Evolutionary conservation across 2,888 invertebrate genomes (phyloP), one percentile per base, ranked within the genome.

Genomic region (Xylophagus ater): DNA sequence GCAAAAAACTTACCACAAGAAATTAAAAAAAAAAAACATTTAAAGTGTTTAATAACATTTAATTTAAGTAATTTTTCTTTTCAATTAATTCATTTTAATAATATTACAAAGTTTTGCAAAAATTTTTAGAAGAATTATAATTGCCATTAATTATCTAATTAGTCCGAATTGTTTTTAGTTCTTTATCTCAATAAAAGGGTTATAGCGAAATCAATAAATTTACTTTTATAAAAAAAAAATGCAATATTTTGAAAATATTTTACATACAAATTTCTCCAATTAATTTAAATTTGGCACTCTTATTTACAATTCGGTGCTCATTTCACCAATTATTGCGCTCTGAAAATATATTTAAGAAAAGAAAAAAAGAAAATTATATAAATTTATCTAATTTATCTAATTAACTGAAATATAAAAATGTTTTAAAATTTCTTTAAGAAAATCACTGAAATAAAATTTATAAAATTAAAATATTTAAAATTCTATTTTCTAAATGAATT

Each of bases 261-360:
- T 33, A 33, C 33, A 23, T 33, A 33, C 14, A 19, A 8, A 13
- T 20, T 20, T 33, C 19, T 19, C n/a, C 17, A 17, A n/a, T 18
- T 25, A 28, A 28, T 33, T 10, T 19, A 35, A 21, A 31, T 23
- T 31, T 37, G 30, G 37, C 31, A 31, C 37, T 37, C 37, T 17
- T 30, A 41, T 53, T 69, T 58, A 76, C 56, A 78, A 71, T 63
- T 78, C 78, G 47, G 78, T 78, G 62, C 78, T 78, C 78, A 78
- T 78, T 67, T 78, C 78, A 43, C 73, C 69, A 52, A 62, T 60
- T 58, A 65, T 60, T 65, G 65, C 53, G 58, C 58, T 58, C 65
- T 65, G 56, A 33, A 56, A 48, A 36, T 39, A 44, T 14, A 37
- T n/a, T n/a, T n/a, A n/a, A 33, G 28, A 33, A 37, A 19, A 34